These are phyloP conservation scores for Drosophila tripunctata DNA, from an alignment of 2,888 invertebrate species.

Conservation along the genomic window DNA sequence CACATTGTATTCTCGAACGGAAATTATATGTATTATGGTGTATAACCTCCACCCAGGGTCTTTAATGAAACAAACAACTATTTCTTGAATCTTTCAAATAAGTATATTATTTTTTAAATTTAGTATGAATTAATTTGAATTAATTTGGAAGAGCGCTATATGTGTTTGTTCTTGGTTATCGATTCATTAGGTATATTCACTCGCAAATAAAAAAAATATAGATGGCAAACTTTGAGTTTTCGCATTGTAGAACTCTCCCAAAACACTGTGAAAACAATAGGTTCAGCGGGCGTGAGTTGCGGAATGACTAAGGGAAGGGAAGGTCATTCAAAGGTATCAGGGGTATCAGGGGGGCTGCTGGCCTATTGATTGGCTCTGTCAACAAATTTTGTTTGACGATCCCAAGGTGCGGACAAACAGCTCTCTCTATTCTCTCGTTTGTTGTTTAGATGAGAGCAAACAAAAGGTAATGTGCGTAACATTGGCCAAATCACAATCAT, in stretches of 20 bases:
- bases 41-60: not conserved
- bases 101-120: no score
- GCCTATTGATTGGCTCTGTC: conserved; percentile 45
- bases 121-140: no score
- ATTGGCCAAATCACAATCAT: conserved; percentile 31
- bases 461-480: conserved; percentile 33
- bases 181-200: no score
- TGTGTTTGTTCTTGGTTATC: no score
- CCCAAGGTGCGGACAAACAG: conserved; percentile 30
- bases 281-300: not conserved
- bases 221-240: not conserved
- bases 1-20: conserved; percentile 11
- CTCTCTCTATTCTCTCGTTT: conserved; percentile 23
- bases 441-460: conserved; percentile 16
- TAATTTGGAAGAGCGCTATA: no score
- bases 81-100: not conserved
- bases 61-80: not conserved
- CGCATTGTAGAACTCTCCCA: not conserved
- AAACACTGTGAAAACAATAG: not conserved
- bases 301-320: not conserved
- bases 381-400: conserved; percentile 34
- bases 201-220: no score
- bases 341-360: conserved; percentile 27
- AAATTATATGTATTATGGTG: not conserved
- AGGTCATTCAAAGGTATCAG: not conserved